Base-by-base conservation (phyloP, 2,797 vertebrate species). In the Gymnopithys bicolor region DNA sequence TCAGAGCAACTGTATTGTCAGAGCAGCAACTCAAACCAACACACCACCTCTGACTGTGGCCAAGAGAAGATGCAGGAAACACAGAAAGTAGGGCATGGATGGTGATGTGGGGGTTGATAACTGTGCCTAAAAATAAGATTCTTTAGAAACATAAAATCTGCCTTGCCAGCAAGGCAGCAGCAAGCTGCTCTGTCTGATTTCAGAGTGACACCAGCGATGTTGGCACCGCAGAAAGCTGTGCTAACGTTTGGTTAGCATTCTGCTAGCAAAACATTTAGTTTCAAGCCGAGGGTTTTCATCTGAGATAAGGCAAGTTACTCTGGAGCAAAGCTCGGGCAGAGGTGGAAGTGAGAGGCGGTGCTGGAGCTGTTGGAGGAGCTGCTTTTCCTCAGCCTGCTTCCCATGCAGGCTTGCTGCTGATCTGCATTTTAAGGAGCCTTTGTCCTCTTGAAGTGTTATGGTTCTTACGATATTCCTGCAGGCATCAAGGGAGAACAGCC, bases 101-200 rank as follows among this genome's bases (percentile, higher is more conserved):
- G 79, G 89, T 93, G 94, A 93, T 2, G 48, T 49, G 77, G 0
- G 16, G 79, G 41, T 85, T 94, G 94, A 60, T 81, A 56, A 66
- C 90, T 82, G 94, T 2, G 6, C 95, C 95, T 96, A 94, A 96
- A 96, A 96, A 94, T 95, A 95, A 95, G 91, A 83, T 84, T 73
- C 91, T 96, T 95, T 21, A 84, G 88, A 76, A 95, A 87, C 35
- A 88, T 4, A 58, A 91, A 96, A 93, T 94, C 60, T 96, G 93
- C 95, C 91, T 95, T 0, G 6, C 87, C 32, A 94, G 94, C 93
- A 81, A 78, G 94, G 80, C 89, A 66, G 85, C 19, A 69, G 82
- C 94, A 94, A 53, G 60, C 91, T 94, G 91, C 87, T 95, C 84
- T 0, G 55, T 41, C 74, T 91, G 91, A 77, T 83, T 94, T 64